Percentiles rank a stretch among this genome's conserved stretches.
phyloP scores from a whole-genome alignment of 1,140 invertebrate genomes.

The Rhopalosiphum maidis region DNA sequence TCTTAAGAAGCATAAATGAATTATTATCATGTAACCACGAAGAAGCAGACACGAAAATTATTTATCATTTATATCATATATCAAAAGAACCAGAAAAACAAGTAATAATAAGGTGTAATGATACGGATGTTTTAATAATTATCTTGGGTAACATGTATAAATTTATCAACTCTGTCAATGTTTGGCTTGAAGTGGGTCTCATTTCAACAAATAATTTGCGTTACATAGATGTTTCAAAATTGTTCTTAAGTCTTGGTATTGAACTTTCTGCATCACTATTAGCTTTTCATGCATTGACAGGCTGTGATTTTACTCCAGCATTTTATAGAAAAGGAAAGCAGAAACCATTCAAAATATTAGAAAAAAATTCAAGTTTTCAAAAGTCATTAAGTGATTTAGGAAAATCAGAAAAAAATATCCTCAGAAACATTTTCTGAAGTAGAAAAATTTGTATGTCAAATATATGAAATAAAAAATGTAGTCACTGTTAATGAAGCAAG shows the following conservation, averaged over 20 bases:
- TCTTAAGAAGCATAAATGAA: too few relatives aligned
- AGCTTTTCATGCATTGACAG: constrained; percentile 15
- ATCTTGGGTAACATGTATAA: too few relatives aligned
- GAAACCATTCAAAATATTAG: neutral
- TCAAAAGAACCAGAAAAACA: too few relatives aligned
- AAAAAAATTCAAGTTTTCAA: neutral
- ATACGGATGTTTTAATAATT: too few relatives aligned
- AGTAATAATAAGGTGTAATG: too few relatives aligned
- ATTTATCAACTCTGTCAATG: constrained; percentile 4
- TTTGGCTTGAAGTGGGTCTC: constrained; percentile 12
- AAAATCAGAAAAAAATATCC: neutral
- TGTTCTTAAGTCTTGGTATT: constrained; percentile 4
- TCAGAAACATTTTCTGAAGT: constrained; percentile 3
- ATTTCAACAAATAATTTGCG: constrained; percentile 1
- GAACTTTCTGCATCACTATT: neutral
- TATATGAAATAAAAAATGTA: constrained; percentile 10
- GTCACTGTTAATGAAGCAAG: neutral
- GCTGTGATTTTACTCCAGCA: neutral
- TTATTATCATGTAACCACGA: too few relatives aligned
- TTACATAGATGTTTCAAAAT: constrained; percentile 1
- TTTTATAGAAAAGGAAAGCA: constrained; percentile 4
- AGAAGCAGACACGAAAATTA: too few relatives aligned
- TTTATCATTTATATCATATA: too few relatives aligned
- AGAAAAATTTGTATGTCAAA: neutral
- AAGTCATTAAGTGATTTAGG: constrained; percentile 5